Base-by-base conservation (phyloP, 2,113 vertebrate species). In the Origma solitaria region DNA sequence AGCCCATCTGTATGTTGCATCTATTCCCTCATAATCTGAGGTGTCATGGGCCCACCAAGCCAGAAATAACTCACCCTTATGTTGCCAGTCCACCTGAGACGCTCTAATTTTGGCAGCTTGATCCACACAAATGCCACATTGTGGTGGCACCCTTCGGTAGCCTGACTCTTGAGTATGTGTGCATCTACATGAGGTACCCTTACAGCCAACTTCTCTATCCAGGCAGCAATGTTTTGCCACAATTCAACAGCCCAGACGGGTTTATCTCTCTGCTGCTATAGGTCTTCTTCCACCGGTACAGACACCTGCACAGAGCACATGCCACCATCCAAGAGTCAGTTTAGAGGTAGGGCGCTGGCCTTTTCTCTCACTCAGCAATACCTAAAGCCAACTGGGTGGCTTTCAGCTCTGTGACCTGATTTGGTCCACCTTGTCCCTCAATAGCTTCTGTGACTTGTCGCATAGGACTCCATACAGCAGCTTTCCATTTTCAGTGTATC, bases 371-470 rank as follows among this genome's bases (percentile, higher is more conserved):
- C 27, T 49, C 53, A 81, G 51, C 1, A 1, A 62, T 28, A 62
- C 5, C 58, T 62, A 28, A 61, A 61, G 45, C 13, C 35, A 77
- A 25, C 16, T 45, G 61, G 33, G 49, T 27, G 28, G n/a, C 22
- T 66, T 81, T 68, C 62, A 57, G 51, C 17, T 38, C n/a, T 38
- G 27, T 37, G n/a, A 33, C n/a, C 27, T 56, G 27, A 56, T 17
- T 56, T 56, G 40, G 68, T 37, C 22, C 13, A 38, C 22, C 50
- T 66, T 37, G 27, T 56, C 27, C 17, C 28, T 38, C 40, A 66
- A 16, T 5, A 66, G 8, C n/a, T 57, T 81, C 51, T 57, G 22
- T 1, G 0, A 27, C 28, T 68, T 38, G n/a, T 21, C 1, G 0
- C 51, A 47, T 11, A 68, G 7, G n/a, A 47, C 42, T 81, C 22